Evolutionary conservation across 2,888 invertebrate genomes (phyloP).

Genomic region (Agonopterix heracliana): DNA sequence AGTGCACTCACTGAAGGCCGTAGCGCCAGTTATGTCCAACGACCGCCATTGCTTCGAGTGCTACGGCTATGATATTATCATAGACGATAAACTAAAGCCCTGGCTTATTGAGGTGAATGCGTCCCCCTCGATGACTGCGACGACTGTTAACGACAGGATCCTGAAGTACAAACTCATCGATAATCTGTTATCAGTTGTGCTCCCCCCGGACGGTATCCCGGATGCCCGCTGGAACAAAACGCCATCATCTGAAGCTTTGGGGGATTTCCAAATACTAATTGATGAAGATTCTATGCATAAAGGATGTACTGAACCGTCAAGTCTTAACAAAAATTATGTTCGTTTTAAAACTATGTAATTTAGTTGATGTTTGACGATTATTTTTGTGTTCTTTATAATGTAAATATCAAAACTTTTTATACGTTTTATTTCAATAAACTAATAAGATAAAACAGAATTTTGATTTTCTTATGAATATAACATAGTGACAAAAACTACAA

Average conservation of each 20-base stretch:
- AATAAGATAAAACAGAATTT: neutral
- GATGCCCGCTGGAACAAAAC: slow-evolving; percentile 91
- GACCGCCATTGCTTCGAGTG: slow-evolving; percentile 94
- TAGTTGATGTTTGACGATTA: neutral
- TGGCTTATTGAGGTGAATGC: slow-evolving; percentile 96
- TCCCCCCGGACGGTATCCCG: slow-evolving; percentile 90
- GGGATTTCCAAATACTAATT: slow-evolving; percentile 77
- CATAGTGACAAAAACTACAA: neutral
- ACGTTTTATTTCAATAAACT: neutral
- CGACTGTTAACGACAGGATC: slow-evolving; percentile 93
- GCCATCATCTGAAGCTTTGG: slow-evolving; percentile 81
- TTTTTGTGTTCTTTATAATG: no score
- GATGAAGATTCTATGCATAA: slow-evolving; percentile 85
- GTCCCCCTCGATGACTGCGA: slow-evolving; percentile 93
- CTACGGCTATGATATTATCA: slow-evolving; percentile 96
- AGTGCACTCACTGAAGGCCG: slow-evolving; percentile 93
- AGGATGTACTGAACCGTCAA: slow-evolving; percentile 23
- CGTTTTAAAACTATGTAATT: neutral
- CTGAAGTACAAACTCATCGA: slow-evolving; percentile 94
- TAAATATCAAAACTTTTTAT: neutral
- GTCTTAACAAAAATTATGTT: neutral
- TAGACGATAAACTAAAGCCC: slow-evolving; percentile 93
- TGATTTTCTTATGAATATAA: neutral
- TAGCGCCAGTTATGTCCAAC: slow-evolving; percentile 91
- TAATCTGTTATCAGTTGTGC: slow-evolving; percentile 90